Conservation (phyloP, 2,113 vertebrate genomes). For the Callithrix jacchus region DNA sequence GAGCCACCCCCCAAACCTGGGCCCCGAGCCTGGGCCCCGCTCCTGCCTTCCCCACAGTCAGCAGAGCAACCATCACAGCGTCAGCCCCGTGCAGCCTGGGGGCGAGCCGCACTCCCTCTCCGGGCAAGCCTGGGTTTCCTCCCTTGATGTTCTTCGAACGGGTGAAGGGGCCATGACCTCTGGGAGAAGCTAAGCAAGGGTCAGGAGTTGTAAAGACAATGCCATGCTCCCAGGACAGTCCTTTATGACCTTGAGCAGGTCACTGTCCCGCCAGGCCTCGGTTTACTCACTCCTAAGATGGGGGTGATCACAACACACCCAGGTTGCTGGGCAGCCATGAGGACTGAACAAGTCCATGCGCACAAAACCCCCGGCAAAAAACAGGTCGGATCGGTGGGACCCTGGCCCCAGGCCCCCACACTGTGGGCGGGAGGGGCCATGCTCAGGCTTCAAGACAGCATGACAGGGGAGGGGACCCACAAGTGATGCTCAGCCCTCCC, state of each 20-base stretch:
- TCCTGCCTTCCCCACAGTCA: neutral
- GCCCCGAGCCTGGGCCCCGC: neutral
- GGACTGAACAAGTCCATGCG: neutral
- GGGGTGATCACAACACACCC: neutral
- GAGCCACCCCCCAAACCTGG: neutral
- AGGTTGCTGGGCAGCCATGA: neutral
- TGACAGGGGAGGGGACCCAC: neutral
- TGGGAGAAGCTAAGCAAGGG: neutral
- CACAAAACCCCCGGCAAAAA: neutral
- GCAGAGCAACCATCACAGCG: rapidly evolving
- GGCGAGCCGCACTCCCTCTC: neutral
- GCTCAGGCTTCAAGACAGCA: neutral
- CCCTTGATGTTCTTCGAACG: neutral
- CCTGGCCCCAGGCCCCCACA: neutral
- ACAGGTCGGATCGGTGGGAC: neutral
- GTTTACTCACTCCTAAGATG: neutral
- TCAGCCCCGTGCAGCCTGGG: rapidly evolving
- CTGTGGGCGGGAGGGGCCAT: neutral
- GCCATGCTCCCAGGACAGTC: neutral
- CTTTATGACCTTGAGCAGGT: neutral
- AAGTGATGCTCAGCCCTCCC: neutral
- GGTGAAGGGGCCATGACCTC: neutral
- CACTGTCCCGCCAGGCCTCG: neutral
- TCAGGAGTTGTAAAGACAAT: neutral
- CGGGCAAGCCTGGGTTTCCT: too few species aligned